A percentile compares a stretch with the other conserved stretches of the same genome.
Conservation (phyloP, 2,797 vertebrate genomes). For the Alcedo quadribrachys region DNA sequence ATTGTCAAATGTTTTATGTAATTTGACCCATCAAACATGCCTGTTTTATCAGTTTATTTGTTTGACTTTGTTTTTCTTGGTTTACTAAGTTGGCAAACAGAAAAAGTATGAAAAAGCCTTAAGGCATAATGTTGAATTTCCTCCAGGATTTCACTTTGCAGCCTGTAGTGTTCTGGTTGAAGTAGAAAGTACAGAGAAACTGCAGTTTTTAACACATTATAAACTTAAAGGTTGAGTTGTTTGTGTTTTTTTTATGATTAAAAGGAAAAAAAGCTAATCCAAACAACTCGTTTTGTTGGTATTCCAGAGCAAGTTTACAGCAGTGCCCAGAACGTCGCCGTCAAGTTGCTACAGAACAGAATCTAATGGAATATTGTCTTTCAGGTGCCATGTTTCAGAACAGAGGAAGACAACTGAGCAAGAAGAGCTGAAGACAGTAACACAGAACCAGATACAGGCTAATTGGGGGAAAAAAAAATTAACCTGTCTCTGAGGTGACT, state of each 20-base stretch:
- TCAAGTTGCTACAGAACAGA: not conserved
- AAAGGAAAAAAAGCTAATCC: not conserved
- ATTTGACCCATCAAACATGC: not conserved
- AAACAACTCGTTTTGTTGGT: not conserved
- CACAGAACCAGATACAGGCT: conserved; percentile 83
- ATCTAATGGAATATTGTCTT: conserved; percentile 19
- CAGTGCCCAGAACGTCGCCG: not conserved
- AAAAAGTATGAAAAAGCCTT: not conserved
- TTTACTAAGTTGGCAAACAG: not conserved
- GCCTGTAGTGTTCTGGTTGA: not conserved
- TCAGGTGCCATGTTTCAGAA: conserved; percentile 92
- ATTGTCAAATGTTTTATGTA: not conserved
- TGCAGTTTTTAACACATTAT: not conserved
- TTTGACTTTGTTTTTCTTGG: not conserved
- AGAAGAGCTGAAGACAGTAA: conserved; percentile 81
- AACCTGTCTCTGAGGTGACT: conserved; percentile 99
- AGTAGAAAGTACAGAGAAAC: not conserved
- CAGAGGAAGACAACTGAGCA: conserved; percentile 82
- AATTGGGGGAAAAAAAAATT: conserved; percentile 92
- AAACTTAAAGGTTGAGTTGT: not conserved
- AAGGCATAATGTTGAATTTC: not conserved
- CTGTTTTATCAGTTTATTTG: not conserved
- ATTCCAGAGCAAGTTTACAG: not conserved
- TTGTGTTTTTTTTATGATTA: not conserved
- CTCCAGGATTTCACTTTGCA: not conserved